Evolutionary conservation across 2,113 vertebrate genomes (phyloP).

Genomic region (Podarcis muralis): DNA sequence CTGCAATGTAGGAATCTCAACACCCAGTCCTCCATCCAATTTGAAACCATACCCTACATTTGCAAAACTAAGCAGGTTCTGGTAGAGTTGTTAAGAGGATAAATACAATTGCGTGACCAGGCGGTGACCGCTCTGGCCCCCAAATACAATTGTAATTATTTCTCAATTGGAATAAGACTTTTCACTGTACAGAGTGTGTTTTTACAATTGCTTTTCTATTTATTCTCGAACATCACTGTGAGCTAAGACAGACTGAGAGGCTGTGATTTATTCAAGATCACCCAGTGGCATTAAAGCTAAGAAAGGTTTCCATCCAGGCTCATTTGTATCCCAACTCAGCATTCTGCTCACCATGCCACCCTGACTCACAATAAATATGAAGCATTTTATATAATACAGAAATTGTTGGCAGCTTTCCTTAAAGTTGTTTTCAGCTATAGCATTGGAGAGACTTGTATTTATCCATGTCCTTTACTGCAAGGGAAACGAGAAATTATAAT

Average conservation of each 20-base stretch:
- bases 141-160: background rate
- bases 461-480: conserved; percentile 27
- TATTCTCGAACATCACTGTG: background rate
- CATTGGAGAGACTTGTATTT: background rate
- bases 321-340: background rate
- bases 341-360: too few relatives aligned
- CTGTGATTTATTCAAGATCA: background rate
- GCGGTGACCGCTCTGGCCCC: too few relatives aligned
- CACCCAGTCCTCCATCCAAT: too few relatives aligned
- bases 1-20: too few relatives aligned
- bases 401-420: background rate
- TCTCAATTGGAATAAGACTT: background rate
- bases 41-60: too few relatives aligned
- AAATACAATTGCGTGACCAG: too few relatives aligned
- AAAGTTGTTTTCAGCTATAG: background rate
- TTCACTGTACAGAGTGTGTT: background rate
- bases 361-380: background rate
- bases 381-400: background rate
- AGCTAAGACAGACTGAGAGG: background rate
- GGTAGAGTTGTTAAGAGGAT: too few relatives aligned
- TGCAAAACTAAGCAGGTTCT: too few relatives aligned
- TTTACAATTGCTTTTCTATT: background rate
- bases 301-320: background rate
- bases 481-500: conserved; percentile 6
- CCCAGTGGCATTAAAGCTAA: background rate